Evolutionary conservation across 2,113 vertebrate species (phyloP).

Genomic region (Chelonoidis abingdonii): DNA sequence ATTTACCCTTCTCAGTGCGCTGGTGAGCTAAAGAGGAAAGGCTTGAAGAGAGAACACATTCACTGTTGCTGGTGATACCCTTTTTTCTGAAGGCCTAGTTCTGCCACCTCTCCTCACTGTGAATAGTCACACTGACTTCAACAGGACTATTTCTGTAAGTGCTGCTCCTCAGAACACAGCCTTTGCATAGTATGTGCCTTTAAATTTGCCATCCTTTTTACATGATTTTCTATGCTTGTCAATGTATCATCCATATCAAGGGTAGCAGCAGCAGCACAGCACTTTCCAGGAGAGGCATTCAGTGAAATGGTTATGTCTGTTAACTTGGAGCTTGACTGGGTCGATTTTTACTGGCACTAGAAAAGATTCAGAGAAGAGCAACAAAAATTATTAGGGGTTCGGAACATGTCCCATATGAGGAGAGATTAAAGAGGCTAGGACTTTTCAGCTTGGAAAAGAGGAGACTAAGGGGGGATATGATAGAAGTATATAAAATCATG

Average conservation of each 20-base stretch:
- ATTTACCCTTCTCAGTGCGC: conserved; percentile 50
- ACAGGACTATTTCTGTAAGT: not conserved
- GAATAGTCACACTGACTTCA: not conserved
- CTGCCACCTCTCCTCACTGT: not conserved
- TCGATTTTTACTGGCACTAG: too few relatives aligned
- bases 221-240: not conserved
- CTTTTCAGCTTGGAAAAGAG: too few relatives aligned
- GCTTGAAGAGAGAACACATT: not conserved
- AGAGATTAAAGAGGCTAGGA: too few relatives aligned
- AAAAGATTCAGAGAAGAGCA: too few relatives aligned
- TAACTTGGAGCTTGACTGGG: not conserved
- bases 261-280: not conserved
- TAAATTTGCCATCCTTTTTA: not conserved
- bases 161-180: not conserved
- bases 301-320: not conserved
- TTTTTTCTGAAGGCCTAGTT: not conserved
- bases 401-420: too few relatives aligned
- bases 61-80: not conserved
- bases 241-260: not conserved
- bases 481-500: too few relatives aligned
- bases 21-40: not conserved
- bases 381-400: too few relatives aligned
- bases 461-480: too few relatives aligned
- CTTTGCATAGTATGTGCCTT: not conserved
- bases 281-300: not conserved